Conservation (phyloP, 2,888 invertebrate genomes). For the Latrodectus hesperus region DNA sequence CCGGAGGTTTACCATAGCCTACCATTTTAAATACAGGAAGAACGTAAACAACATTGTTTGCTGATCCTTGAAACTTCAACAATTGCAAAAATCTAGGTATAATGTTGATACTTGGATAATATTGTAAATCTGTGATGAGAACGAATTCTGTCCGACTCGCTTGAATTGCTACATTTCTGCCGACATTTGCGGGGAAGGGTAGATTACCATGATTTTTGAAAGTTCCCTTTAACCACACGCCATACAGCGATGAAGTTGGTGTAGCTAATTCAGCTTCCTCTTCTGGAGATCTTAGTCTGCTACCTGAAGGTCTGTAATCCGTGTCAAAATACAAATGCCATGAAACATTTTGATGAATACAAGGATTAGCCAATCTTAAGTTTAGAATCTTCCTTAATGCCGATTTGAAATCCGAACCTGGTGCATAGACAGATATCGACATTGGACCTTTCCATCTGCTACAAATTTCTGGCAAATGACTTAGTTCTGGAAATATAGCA, state of each 20-base stretch:
- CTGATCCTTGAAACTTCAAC: slow-evolving; percentile 18
- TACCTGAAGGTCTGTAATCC: slow-evolving; percentile 62
- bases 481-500: slow-evolving; percentile 83
- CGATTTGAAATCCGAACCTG: slow-evolving; percentile 81
- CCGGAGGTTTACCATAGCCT: slow-evolving; percentile 48
- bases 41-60: slow-evolving; percentile 37
- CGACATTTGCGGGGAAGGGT: slow-evolving; percentile 71
- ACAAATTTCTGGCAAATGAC: slow-evolving; percentile 82
- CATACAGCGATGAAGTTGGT: slow-evolving; percentile 13
- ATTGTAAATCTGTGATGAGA: slow-evolving; percentile 70
- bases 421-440: slow-evolving; percentile 82
- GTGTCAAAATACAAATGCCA: slow-evolving; percentile 92
- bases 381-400: slow-evolving; percentile 80
- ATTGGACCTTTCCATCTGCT: slow-evolving; percentile 83
- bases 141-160: slow-evolving; percentile 68
- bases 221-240: slow-evolving; percentile 33
- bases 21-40: slow-evolving; percentile 49
- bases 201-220: slow-evolving; percentile 75
- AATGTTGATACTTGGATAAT: slow-evolving; percentile 70
- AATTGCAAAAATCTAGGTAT: slow-evolving; percentile 67
- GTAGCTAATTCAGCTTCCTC: slow-evolving; percentile 47
- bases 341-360: slow-evolving; percentile 86
- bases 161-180: slow-evolving; percentile 70
- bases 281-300: slow-evolving; percentile 64
- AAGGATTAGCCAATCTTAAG: slow-evolving; percentile 80